Percentiles rank a stretch among this genome's conserved stretches.
Evolutionary conservation across 2,888 invertebrate genomes (phyloP).

Genomic region (Epinotia nisella): DNA sequence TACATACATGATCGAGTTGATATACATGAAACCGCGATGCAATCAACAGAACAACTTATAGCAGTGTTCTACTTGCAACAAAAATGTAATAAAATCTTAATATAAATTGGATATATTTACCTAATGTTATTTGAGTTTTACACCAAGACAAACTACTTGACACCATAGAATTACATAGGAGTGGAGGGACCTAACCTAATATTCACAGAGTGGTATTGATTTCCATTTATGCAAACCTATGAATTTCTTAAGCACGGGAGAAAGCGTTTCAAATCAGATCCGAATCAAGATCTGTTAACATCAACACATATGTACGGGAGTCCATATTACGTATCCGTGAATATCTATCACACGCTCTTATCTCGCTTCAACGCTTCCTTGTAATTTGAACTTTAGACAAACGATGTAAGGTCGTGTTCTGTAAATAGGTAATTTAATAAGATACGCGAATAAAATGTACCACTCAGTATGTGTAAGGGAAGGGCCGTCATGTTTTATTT

Average conservation of each 20-base stretch:
- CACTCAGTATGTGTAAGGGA: constrained; percentile 75
- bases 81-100: no score
- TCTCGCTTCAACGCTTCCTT: constrained; percentile 2
- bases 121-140: no score
- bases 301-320: constrained; percentile 64
- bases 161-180: no score
- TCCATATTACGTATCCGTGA: constrained; percentile 12
- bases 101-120: background rate
- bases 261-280: constrained; percentile 78
- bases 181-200: no score
- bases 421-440: constrained; percentile 40
- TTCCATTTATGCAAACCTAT: constrained; percentile 11
- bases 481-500: constrained; percentile 85
- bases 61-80: no score
- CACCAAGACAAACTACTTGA: no score
- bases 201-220: background rate
- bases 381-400: constrained; percentile 16
- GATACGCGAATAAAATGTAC: constrained; percentile 56
- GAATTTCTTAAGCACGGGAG: constrained; percentile 50
- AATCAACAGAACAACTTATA: no score
- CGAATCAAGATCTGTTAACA: constrained; percentile 79
- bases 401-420: constrained; percentile 12
- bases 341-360: constrained; percentile 21
- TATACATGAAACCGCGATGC: no score
- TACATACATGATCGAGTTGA: no score